Conservation (phyloP, 2,113 vertebrate genomes). For the Misgurnus anguillicaudatus region DNA sequence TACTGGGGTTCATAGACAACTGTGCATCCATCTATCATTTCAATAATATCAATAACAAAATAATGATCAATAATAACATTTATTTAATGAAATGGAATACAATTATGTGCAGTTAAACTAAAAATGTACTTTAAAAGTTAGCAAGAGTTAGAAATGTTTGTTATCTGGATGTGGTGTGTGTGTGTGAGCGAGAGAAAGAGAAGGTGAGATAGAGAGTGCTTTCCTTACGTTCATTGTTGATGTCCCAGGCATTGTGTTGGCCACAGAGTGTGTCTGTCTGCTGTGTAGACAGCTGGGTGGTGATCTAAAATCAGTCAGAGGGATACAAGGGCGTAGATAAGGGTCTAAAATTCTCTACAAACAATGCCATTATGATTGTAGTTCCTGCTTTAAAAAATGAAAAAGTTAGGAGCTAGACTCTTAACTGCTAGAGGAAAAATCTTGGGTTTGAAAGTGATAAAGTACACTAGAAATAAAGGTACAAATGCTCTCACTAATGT, state of each 20-base stretch:
- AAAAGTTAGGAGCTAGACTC: too few relatives aligned
- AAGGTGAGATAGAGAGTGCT: neutral
- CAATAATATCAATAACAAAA: slow-evolving; percentile 45
- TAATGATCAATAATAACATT: neutral
- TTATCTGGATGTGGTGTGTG: neutral
- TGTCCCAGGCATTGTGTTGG: slow-evolving; percentile 86
- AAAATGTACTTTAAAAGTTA: neutral
- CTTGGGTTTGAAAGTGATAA: too few relatives aligned
- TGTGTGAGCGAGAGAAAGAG: neutral
- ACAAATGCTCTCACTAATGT: too few relatives aligned
- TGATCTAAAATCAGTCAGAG: slow-evolving; percentile 74
- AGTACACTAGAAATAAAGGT: too few relatives aligned
- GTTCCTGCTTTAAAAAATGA: neutral
- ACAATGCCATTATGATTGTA: neutral
- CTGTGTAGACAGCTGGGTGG: slow-evolving; percentile 74
- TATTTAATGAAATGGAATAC: neutral
- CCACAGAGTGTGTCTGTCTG: slow-evolving; percentile 21
- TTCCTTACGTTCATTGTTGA: slow-evolving; percentile 88
- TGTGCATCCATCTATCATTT: slow-evolving; percentile 86
- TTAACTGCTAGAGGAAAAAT: too few relatives aligned
- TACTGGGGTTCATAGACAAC: slow-evolving; percentile 87
- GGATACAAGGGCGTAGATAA: neutral
- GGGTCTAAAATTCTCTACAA: neutral
- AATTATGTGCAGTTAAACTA: neutral
- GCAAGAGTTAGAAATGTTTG: neutral